A percentile compares a stretch with the other conserved stretches of the same genome.
These are phyloP conservation scores for Chouioia cunea DNA, from an alignment of 2,888 invertebrate genomes.

Conservation along the genomic window DNA sequence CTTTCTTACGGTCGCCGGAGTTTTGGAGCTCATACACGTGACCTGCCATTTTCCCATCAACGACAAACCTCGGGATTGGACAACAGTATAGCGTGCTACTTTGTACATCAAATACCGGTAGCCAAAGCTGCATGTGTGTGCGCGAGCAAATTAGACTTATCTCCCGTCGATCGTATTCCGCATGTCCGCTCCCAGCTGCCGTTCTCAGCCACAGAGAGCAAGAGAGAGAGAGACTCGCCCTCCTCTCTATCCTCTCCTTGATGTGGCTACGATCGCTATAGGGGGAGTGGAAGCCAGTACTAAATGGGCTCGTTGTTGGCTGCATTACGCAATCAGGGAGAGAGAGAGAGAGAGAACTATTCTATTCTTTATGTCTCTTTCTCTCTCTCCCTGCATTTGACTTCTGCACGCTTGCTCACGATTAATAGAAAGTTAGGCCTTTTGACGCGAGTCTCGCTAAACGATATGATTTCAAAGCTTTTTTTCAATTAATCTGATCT, in stretches of 20 bases:
- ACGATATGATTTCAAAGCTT: too few relatives aligned
- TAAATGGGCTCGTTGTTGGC: background rate
- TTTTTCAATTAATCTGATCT: too few relatives aligned
- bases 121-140: conserved; percentile 48
- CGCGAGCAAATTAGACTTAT: conserved; percentile 65
- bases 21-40: background rate
- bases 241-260: too few relatives aligned
- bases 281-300: background rate
- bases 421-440: too few relatives aligned
- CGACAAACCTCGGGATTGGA: background rate
- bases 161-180: conserved; percentile 59
- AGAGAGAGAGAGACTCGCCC: too few relatives aligned
- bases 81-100: conserved; percentile 27
- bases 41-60: background rate
- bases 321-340: too few relatives aligned
- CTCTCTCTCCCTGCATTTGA: too few relatives aligned
- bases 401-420: too few relatives aligned
- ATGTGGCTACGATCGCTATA: background rate
- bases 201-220: conserved; percentile 33
- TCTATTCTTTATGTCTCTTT: too few relatives aligned
- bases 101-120: conserved; percentile 35
- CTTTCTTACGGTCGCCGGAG: background rate
- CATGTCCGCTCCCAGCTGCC: conserved; percentile 49
- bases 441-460: too few relatives aligned
- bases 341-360: too few relatives aligned